phyloP scores from a whole-genome alignment of 2,797 vertebrate genomes.

The Enteromius radiatus region DNA sequence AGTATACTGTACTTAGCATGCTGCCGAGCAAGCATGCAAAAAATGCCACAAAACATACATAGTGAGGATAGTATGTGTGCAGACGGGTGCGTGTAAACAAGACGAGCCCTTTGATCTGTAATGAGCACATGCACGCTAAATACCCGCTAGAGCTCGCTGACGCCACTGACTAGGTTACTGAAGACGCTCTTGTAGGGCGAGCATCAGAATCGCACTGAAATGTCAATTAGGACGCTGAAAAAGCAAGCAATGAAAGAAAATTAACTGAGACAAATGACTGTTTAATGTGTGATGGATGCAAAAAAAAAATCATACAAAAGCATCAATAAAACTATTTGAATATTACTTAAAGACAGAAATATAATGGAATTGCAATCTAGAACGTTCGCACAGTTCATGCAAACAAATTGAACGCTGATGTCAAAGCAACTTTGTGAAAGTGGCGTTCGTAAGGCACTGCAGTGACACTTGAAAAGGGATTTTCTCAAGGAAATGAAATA shows the following conservation, averaged over 20 bases:
- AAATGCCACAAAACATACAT: conserved; percentile 66
- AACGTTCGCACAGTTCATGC: too few relatives aligned
- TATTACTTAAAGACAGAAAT: not conserved
- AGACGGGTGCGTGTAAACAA: conserved; percentile 44
- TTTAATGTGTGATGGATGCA: conserved; percentile 37
- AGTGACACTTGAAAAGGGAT: not conserved
- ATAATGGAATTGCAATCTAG: not conserved
- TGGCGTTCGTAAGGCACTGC: not conserved
- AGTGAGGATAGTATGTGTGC: conserved; percentile 53
- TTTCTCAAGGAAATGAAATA: not conserved
- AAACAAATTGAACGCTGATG: not conserved
- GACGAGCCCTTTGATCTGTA: conserved; percentile 55
- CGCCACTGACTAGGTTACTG: not conserved
- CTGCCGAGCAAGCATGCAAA: conserved; percentile 57
- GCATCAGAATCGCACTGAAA: not conserved
- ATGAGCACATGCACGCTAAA: conserved; percentile 57
- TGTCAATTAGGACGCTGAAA: not conserved
- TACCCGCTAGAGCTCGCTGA: conserved; percentile 43
- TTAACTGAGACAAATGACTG: not conserved
- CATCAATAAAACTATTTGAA: conserved; percentile 12
- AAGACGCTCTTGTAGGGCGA: not conserved
- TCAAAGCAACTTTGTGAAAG: conserved; percentile 9
- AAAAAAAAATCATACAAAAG: conserved; percentile 7
- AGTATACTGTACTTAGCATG: conserved; percentile 7
- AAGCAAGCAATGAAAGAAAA: not conserved